A percentile compares a stretch with the other conserved stretches of the same genome.
phyloP scores from a whole-genome alignment of 2,888 invertebrate species.

The Coleophora flavipennella region DNA sequence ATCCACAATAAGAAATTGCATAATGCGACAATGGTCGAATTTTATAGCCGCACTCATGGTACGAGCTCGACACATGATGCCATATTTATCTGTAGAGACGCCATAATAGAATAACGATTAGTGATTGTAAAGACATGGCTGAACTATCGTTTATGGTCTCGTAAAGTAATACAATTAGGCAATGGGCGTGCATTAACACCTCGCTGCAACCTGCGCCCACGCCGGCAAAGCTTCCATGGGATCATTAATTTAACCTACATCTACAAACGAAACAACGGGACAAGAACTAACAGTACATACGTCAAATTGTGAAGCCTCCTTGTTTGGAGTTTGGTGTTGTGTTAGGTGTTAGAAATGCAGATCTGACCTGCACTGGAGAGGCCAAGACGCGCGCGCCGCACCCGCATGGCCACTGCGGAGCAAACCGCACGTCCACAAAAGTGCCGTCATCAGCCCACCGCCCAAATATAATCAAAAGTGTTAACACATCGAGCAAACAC shows the following conservation, averaged over 20 bases:
- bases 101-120: constrained; percentile 53
- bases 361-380: constrained; percentile 31
- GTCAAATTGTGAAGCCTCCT: constrained; percentile 31
- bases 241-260: constrained; percentile 51
- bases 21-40: constrained; percentile 24
- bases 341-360: constrained; percentile 24
- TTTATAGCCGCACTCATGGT: constrained; percentile 28
- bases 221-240: constrained; percentile 32
- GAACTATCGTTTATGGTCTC: constrained; percentile 52
- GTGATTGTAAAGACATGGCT: constrained; percentile 47
- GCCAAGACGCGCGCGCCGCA: constrained; percentile 29
- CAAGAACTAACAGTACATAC: constrained; percentile 29
- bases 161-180: constrained; percentile 68
- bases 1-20: constrained; percentile 24
- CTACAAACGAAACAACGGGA: constrained; percentile 5
- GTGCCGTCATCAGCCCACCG: constrained; percentile 27
- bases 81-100: constrained; percentile 29
- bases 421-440: constrained; percentile 37
- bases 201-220: constrained; percentile 52
- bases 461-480: constrained; percentile 37
- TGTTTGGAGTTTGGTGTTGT: constrained; percentile 35
- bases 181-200: constrained; percentile 67
- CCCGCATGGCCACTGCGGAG: constrained; percentile 35
- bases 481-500: constrained; percentile 38
- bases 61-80: constrained; percentile 26